Evolutionary conservation across 1,140 invertebrate genomes (phyloP), one percentile per base, ranked within the genome.

Genomic region (Drosophila sulfurigaster): DNA sequence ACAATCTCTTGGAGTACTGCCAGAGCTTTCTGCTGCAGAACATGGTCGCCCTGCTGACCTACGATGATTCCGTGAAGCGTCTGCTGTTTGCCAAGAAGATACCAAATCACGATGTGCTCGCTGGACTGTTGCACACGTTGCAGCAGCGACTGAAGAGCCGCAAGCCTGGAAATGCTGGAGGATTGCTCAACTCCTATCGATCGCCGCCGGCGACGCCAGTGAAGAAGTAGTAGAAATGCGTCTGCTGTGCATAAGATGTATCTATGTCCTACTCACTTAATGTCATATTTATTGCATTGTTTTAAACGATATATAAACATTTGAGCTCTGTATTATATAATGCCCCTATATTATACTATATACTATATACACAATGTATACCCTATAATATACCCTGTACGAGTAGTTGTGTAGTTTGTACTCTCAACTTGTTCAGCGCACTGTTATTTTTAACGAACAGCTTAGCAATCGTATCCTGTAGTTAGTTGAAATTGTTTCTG

Each of bases 11-110:
- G 74, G 96, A 98, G 92, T 98, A 97, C 93, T 98, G 97, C 87
- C 97, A 98, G 94, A 96, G 97, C 38, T 98, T 98, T 92, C 93
- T 98, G 11, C 94, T 98, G 46, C 97, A 98, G 93, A 98, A 98
- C 91, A 97, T 98, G 97, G 97, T 98, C 1, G 96, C 97, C n/a
- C 93, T 98, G 1, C 93, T 98, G 28, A 98, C 97, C 0, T 98
- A 98, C 75, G 97, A 98, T 79, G 97, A 98, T 88, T 97, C 97
- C 0, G 97, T 98, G 0, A 97, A 98, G 82, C 94, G 97, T 74
- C 93, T 98, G 15, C 94, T 98, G 13, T 98, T 98, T 78, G 97
- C 97, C 43, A 98, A 98, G 91, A 96, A 97, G 85, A 93, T 98
- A 56, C 97, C 97, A 45, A 97, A 97, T 91, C 97, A 98, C 86